A percentile compares a stretch with the other conserved stretches of the same genome.
phyloP scores from a whole-genome alignment of 2,888 invertebrate species.

The Toxonevra muliebris region DNA sequence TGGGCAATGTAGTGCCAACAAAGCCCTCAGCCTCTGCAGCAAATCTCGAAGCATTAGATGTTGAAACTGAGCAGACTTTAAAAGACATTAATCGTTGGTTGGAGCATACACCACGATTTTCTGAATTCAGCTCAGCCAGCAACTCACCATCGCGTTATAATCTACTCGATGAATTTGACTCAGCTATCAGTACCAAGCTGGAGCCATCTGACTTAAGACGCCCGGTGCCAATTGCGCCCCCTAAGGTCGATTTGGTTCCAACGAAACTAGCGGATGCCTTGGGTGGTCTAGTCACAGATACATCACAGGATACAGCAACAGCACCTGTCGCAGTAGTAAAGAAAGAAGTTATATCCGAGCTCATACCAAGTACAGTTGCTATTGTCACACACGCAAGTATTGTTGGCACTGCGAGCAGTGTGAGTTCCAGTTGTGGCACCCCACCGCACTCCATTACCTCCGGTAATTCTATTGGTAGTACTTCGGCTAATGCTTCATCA shows the following conservation, averaged over 20 bases:
- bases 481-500: conserved; percentile 59
- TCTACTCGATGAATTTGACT: conserved; percentile 72
- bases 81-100: conserved; percentile 91
- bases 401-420: conserved; percentile 52
- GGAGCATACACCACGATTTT: conserved; percentile 82
- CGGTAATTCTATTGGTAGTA: conserved; percentile 60
- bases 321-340: conserved; percentile 36
- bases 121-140: conserved; percentile 79
- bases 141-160: conserved; percentile 78
- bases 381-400: conserved; percentile 25
- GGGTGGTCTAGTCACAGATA: conserved; percentile 66
- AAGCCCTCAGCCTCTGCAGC: conserved; percentile 25
- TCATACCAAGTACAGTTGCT: conserved; percentile 40
- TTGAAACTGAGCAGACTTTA: conserved; percentile 73
- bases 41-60: conserved; percentile 73
- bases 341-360: conserved; percentile 48
- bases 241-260: conserved; percentile 63
- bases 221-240: conserved; percentile 63
- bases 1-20: conserved; percentile 19
- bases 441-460: conserved; percentile 61
- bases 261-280: conserved; percentile 66
- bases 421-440: conserved; percentile 59
- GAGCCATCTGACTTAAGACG: conserved; percentile 66
- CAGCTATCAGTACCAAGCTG: conserved; percentile 63
- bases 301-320: conserved; percentile 38